A percentile compares a stretch with the other conserved stretches of the same genome.
phyloP scores from a whole-genome alignment of 2,888 invertebrate genomes.

The Dryocosmus kuriphilus region DNA sequence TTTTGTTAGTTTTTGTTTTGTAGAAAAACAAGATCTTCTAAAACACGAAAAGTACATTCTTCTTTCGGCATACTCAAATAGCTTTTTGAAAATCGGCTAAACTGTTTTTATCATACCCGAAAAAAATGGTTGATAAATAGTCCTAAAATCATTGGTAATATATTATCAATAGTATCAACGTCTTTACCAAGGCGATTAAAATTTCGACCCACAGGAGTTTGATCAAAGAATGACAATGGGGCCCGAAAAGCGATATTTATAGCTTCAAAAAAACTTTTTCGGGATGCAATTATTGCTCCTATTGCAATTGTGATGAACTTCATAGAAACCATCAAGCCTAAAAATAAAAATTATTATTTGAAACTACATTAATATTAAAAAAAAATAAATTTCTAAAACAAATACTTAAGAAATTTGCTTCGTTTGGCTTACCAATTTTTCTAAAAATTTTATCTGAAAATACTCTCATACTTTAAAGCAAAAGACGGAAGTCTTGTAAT shows the following conservation, averaged over 20 bases:
- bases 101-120: constrained; percentile 65
- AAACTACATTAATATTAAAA: too few relatives aligned
- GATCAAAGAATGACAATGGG: constrained; percentile 85
- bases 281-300: constrained; percentile 82
- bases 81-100: not conserved
- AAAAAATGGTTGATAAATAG: constrained; percentile 74
- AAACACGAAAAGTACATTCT: not conserved
- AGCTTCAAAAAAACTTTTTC: constrained; percentile 81
- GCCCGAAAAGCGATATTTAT: constrained; percentile 81
- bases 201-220: constrained; percentile 84
- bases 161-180: constrained; percentile 83
- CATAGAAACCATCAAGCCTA: constrained; percentile 79
- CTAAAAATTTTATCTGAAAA: too few relatives aligned
- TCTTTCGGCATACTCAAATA: not conserved
- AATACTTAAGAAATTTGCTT: too few relatives aligned
- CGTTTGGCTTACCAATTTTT: too few relatives aligned
- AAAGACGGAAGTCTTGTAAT: too few relatives aligned
- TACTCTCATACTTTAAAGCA: too few relatives aligned
- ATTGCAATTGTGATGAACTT: constrained; percentile 80
- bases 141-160: constrained; percentile 80
- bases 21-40: not conserved
- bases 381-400: too few relatives aligned
- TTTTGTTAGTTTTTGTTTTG: not conserved
- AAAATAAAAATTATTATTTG: constrained; percentile 50
- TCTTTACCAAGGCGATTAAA: constrained; percentile 85